Percentiles rank a stretch among this genome's conserved stretches.
These are phyloP conservation scores for Nothoprocta perdicaria DNA, from an alignment of 2,113 vertebrate species.

Conservation along the genomic window DNA sequence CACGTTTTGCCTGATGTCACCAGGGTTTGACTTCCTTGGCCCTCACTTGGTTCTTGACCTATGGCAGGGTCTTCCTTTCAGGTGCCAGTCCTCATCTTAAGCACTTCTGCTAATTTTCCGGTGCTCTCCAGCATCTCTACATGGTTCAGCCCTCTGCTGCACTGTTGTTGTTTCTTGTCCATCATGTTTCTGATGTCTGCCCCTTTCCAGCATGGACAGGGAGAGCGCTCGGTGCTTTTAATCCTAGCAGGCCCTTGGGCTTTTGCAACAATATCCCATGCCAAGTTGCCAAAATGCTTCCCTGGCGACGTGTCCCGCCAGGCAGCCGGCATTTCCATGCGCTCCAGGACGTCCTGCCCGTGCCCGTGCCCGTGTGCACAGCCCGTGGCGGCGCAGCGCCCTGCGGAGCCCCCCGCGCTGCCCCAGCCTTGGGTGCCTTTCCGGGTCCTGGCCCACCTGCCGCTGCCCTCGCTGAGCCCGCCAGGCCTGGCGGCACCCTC, in stretches of 20 bases:
- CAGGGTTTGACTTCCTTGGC: background rate
- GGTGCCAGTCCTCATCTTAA: background rate
- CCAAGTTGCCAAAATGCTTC: background rate
- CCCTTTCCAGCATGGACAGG: background rate
- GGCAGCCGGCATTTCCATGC: background rate
- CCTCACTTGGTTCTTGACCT: background rate
- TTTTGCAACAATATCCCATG: rapidly evolving
- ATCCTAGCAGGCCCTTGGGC: background rate
- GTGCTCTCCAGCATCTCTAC: too few species aligned
- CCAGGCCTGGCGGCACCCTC: background rate
- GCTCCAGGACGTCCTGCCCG: background rate
- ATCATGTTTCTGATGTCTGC: rapidly evolving
- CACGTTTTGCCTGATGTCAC: slow-evolving; percentile 5
- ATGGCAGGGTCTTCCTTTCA: background rate
- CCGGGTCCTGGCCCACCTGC: background rate
- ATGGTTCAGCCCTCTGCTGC: rapidly evolving
- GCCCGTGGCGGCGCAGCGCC: background rate
- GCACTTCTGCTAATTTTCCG: background rate
- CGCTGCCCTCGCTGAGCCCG: background rate
- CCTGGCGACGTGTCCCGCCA: rapidly evolving
- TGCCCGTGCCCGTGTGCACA: too few species aligned
- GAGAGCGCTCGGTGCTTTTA: rapidly evolving
- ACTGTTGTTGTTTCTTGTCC: background rate
- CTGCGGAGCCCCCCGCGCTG: background rate
- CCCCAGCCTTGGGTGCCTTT: background rate